These are phyloP conservation scores for Eupithecia dodoneata DNA, from an alignment of 2,888 invertebrate genomes.

Conservation along the genomic window DNA sequence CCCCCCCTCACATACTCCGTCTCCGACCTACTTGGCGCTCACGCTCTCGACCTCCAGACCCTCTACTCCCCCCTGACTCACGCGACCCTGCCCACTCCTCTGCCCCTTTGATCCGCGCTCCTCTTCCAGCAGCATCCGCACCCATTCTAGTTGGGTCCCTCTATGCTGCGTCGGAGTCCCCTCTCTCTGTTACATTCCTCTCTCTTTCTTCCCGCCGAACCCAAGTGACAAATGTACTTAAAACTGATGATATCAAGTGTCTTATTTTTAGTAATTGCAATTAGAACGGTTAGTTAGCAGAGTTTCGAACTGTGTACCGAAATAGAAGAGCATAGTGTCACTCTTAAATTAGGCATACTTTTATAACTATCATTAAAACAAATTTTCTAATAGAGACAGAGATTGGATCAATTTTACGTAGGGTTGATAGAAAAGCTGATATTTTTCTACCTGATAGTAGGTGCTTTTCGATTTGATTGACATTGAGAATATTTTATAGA, in stretches of 20 bases:
- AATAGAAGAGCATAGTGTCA: constrained; percentile 72
- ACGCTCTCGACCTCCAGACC: constrained; percentile 89
- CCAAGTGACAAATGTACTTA: constrained; percentile 62
- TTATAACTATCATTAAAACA: constrained; percentile 44
- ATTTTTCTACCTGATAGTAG: constrained; percentile 79
- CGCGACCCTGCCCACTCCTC: constrained; percentile 79
- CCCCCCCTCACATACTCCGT: constrained; percentile 80
- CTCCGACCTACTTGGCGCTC: constrained; percentile 85
- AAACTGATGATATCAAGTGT: constrained; percentile 80
- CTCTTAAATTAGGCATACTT: constrained; percentile 55
- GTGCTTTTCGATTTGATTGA: constrained; percentile 76
- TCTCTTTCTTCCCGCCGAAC: constrained; percentile 58
- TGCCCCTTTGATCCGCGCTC: constrained; percentile 82
- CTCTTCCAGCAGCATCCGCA: constrained; percentile 81
- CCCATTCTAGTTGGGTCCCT: constrained; percentile 67
- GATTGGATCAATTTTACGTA: constrained; percentile 77
- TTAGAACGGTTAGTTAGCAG: constrained; percentile 80
- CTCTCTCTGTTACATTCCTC: constrained; percentile 74
- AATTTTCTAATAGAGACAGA: constrained; percentile 48
- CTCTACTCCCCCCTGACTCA: constrained; percentile 88
- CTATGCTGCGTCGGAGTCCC: constrained; percentile 53
- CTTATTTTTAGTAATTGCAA: constrained; percentile 82
- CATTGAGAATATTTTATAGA: constrained; percentile 59
- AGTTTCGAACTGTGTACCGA: constrained; percentile 79
- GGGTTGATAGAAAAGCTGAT: constrained; percentile 75